These are phyloP conservation scores for Drosophila repletoides DNA, from an alignment of 1,140 invertebrate species.

Conservation along the genomic window DNA sequence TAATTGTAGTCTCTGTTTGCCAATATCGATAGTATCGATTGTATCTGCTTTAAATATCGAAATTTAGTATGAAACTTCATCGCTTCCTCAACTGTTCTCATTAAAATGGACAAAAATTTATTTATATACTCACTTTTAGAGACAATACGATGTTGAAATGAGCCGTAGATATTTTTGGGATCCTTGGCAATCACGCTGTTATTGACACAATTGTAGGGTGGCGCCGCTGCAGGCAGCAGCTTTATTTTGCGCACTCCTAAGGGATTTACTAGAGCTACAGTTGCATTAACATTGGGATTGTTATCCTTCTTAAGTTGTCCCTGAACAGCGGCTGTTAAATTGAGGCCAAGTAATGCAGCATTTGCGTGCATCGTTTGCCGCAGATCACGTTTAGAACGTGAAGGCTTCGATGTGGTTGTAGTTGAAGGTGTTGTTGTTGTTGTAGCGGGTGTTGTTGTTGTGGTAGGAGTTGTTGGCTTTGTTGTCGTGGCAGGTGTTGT, in stretches of 20 bases:
- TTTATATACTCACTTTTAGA: slow-evolving; percentile 84
- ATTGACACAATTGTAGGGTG: slow-evolving; percentile 85
- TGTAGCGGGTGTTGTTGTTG: slow-evolving; percentile 34
- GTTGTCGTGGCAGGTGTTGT: slow-evolving; percentile 41
- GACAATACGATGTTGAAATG: slow-evolving; percentile 85
- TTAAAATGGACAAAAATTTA: too few species aligned
- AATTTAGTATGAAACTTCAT: too few species aligned
- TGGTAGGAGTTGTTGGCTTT: slow-evolving; percentile 29
- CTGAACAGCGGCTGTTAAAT: slow-evolving; percentile 62
- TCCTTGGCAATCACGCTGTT: slow-evolving; percentile 85
- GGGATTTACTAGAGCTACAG: slow-evolving; percentile 57
- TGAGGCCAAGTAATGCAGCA: slow-evolving; percentile 57
- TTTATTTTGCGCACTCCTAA: slow-evolving; percentile 44
- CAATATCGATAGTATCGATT: too few species aligned
- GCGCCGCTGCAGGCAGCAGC: slow-evolving; percentile 60
- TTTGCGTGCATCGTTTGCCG: slow-evolving; percentile 64
- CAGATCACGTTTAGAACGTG: slow-evolving; percentile 61
- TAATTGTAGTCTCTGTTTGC: too few species aligned
- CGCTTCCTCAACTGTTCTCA: too few species aligned
- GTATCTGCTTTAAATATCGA: slow-evolving; percentile 5
- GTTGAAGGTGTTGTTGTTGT: neutral
- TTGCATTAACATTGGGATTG: slow-evolving; percentile 26
- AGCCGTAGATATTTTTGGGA: slow-evolving; percentile 88
- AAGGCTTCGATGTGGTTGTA: slow-evolving; percentile 27
- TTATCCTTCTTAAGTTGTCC: slow-evolving; percentile 38